phyloP scores from a whole-genome alignment of 1,140 invertebrate species.

The Rhopalosiphum maidis region DNA sequence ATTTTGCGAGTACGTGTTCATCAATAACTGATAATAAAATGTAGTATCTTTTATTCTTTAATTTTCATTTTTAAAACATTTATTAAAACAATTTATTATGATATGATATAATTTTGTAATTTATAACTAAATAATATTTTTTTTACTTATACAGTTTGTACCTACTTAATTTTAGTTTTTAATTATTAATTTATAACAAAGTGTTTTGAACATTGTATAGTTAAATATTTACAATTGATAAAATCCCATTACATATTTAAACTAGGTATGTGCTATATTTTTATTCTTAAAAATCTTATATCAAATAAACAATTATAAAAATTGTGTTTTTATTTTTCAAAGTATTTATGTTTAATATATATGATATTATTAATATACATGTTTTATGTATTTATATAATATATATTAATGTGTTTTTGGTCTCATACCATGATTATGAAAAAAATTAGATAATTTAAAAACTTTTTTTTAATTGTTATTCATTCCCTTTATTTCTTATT shows the following conservation, averaged over 20 bases:
- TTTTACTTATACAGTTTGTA: too few relatives aligned
- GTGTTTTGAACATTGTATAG: too few relatives aligned
- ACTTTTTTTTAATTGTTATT: not conserved
- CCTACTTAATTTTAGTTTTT: too few relatives aligned
- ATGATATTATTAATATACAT: not conserved
- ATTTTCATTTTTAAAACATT: not conserved
- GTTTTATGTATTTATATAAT: not conserved
- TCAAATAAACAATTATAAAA: not conserved
- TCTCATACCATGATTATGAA: not conserved
- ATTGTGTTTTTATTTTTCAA: not conserved
- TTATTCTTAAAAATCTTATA: not conserved
- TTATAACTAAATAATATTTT: too few relatives aligned
- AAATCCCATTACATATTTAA: not conserved
- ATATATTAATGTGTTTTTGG: not conserved
- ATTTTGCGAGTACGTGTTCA: not conserved
- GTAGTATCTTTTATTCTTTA: not conserved
- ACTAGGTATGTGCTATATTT: not conserved
- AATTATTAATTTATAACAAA: too few relatives aligned
- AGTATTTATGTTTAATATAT: not conserved
- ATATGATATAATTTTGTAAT: too few relatives aligned
- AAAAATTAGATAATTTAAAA: not conserved
- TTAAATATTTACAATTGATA: too few relatives aligned
- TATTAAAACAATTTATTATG: not conserved
- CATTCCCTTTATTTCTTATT: not conserved
- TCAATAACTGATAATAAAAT: slow-evolving; percentile 18